Evolutionary conservation across 2,113 vertebrate genomes (phyloP).

Genomic region (Onychorhynchus coronatus): DNA sequence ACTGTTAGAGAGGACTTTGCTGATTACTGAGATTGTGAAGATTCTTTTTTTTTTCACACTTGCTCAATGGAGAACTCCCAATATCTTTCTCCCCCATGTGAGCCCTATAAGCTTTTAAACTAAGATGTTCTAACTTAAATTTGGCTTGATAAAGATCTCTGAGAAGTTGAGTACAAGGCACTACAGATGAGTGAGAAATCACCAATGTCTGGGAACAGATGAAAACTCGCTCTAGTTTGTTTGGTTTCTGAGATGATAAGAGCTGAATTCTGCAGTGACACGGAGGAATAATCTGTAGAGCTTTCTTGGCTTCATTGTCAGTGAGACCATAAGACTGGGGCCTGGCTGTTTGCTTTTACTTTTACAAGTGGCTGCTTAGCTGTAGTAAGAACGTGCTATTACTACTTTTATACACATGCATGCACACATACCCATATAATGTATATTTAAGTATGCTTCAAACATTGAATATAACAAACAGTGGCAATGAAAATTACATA

Average conservation of each 20-base stretch:
- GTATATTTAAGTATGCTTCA: constrained; percentile 23
- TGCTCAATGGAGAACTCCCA: neutral
- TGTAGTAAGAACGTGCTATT: neutral
- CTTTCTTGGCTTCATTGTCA: neutral
- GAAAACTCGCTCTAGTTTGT: neutral
- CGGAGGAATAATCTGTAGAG: neutral
- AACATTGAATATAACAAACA: constrained; percentile 15
- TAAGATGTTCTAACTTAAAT: neutral
- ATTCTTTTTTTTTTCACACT: neutral
- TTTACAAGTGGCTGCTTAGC: neutral
- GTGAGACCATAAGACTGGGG: neutral
- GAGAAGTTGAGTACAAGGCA: neutral
- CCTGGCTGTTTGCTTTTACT: neutral
- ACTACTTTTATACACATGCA: neutral
- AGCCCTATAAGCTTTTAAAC: neutral
- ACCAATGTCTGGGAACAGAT: neutral
- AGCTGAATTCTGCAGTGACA: rapidly evolving
- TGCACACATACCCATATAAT: neutral
- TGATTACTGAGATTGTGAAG: neutral
- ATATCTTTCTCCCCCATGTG: rapidly evolving
- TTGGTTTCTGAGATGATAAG: neutral
- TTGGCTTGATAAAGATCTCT: rapidly evolving
- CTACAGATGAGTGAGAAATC: neutral
- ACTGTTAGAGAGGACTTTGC: neutral
- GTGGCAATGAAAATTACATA: constrained; percentile 32